Evolutionary conservation across 2,797 vertebrate genomes (phyloP).

Genomic region (Takifugu rubripes): DNA sequence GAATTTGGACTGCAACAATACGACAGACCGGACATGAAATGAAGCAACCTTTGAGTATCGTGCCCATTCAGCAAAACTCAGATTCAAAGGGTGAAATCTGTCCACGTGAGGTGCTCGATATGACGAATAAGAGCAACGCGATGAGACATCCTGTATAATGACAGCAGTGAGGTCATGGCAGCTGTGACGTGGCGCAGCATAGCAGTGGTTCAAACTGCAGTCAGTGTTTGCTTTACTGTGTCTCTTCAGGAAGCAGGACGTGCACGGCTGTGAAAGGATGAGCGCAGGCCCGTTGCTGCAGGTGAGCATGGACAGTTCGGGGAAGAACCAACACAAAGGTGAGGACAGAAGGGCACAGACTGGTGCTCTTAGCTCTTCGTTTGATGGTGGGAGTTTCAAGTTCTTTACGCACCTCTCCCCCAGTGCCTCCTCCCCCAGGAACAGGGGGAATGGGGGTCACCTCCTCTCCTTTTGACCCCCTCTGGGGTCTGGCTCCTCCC

Average conservation of each 20-base stretch:
- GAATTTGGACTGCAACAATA: constrained; percentile 24
- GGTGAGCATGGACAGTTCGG: constrained; percentile 54
- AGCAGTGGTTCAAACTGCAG: constrained; percentile 32
- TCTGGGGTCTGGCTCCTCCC: constrained; percentile 71
- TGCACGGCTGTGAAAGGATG: constrained; percentile 46
- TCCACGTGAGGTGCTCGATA: constrained; percentile 53
- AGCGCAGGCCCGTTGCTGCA: constrained; percentile 48
- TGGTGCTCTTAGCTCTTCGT: constrained; percentile 67
- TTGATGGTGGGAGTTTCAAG: constrained; percentile 55
- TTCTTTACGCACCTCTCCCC: constrained; percentile 80
- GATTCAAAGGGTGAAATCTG: constrained; percentile 43
- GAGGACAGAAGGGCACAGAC: constrained; percentile 57
- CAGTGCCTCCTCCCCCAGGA: constrained; percentile 73
- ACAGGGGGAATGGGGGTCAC: constrained; percentile 76
- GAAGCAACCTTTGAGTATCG: constrained; percentile 42
- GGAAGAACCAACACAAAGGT: constrained; percentile 61
- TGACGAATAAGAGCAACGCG: constrained; percentile 54
- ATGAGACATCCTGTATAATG: constrained; percentile 65
- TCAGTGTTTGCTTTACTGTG: constrained; percentile 38
- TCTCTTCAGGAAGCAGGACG: constrained; percentile 49
- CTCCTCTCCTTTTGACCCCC: constrained; percentile 76
- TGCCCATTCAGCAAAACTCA: constrained; percentile 48
- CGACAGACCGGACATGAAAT: constrained; percentile 24
- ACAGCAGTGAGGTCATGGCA: constrained; percentile 39
- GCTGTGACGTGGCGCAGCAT: constrained; percentile 38